phyloP scores from a whole-genome alignment of 2,888 invertebrate genomes.

The Plagodis dolabraria region DNA sequence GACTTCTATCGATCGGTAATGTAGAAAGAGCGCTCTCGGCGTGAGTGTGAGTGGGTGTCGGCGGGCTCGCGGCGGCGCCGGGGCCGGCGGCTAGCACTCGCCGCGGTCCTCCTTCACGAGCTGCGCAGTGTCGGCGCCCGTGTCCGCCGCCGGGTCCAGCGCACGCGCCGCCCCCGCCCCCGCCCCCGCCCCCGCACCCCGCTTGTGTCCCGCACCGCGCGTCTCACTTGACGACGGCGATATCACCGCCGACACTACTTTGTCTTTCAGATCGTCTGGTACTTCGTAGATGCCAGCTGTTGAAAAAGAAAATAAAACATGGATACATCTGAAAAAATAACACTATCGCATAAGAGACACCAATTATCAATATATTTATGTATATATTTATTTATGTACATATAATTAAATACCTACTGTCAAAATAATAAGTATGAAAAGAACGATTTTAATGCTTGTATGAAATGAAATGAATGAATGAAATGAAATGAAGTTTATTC shows the following conservation, averaged over 20 bases:
- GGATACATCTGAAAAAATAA: no score
- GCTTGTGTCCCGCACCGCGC: conserved; percentile 86
- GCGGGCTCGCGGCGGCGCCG: conserved; percentile 17
- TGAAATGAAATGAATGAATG: no score
- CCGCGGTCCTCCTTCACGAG: conserved; percentile 95
- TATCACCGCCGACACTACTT: conserved; percentile 89
- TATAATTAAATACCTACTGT: no score
- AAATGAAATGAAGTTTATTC: no score
- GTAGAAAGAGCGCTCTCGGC: conserved; percentile 12
- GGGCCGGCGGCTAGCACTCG: conserved; percentile 64
- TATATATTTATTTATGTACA: no score
- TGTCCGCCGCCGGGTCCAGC: conserved; percentile 94
- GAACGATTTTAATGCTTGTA: no score
- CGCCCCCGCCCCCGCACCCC: conserved; percentile 54
- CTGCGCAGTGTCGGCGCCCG: conserved; percentile 95
- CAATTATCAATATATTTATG: no score
- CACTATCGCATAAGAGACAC: no score
- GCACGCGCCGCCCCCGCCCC: conserved; percentile 88
- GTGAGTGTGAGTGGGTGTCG: conserved; percentile 16
- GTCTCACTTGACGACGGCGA: conserved; percentile 93
- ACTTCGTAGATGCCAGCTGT: conserved; percentile 91
- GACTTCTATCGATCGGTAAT: conserved; percentile 12
- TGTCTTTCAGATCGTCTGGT: conserved; percentile 90
- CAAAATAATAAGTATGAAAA: no score
- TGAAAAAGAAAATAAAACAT: not conserved